Conservation (phyloP, 1,140 invertebrate genomes). For the Mya arenaria region DNA sequence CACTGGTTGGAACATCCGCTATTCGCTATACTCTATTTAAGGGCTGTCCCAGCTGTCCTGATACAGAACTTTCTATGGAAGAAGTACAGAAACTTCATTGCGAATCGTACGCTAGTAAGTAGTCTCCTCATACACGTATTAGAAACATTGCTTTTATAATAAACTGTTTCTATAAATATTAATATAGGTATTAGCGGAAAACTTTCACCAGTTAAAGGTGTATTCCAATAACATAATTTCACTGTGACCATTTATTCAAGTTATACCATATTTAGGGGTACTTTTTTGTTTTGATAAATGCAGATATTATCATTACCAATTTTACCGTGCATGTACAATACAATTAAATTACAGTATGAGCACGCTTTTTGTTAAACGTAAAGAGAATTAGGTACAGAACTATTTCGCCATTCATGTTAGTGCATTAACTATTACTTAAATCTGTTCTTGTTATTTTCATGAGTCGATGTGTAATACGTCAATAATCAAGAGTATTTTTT, state of each 20-base stretch:
- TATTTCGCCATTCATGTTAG: neutral
- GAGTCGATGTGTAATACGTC: neutral
- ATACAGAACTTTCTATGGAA: neutral
- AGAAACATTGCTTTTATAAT: no score
- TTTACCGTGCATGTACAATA: neutral
- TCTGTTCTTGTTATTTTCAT: no score
- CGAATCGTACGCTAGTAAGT: no score
- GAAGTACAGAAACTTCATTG: neutral
- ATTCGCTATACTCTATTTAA: neutral
- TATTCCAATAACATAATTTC: no score
- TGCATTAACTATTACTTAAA: neutral
- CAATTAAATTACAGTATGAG: neutral
- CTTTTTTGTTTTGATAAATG: neutral
- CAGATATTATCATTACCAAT: neutral
- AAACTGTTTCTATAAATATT: neutral
- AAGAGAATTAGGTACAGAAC: neutral
- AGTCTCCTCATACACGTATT: no score
- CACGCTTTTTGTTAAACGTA: no score
- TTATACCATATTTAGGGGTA: no score
- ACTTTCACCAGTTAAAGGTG: no score
- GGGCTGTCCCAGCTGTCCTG: constrained; percentile 25
- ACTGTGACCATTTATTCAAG: no score
- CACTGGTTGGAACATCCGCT: neutral
- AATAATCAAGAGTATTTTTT: neutral
- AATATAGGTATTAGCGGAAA: no score